Conservation (phyloP, 2,113 vertebrate species). For the Lipotes vexillifer region DNA sequence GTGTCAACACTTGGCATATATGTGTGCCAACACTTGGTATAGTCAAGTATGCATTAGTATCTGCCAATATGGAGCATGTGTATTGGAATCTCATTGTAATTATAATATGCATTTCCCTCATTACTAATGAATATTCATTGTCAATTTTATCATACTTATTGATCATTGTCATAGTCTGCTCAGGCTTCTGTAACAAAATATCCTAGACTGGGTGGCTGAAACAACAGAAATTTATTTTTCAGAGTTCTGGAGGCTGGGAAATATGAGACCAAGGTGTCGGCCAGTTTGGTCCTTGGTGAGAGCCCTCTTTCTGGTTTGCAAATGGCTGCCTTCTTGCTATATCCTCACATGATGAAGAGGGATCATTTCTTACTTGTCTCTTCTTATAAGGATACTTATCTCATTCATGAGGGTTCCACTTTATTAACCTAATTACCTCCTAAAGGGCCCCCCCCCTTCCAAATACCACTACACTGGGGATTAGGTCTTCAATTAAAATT, state of each 20-base stretch:
- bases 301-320: neutral
- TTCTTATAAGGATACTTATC: neutral
- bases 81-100: neutral
- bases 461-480: neutral
- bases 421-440: neutral
- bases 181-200: neutral
- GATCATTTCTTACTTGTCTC: neutral
- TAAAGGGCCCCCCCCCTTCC: neutral
- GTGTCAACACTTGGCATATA: neutral
- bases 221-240: neutral
- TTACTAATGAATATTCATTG: neutral
- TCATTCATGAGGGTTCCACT: neutral
- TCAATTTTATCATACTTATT: neutral
- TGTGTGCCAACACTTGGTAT: neutral
- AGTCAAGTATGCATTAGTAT: neutral
- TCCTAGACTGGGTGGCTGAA: neutral
- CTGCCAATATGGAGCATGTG: neutral
- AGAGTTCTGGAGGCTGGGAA: neutral
- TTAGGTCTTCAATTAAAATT: neutral
- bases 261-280: neutral
- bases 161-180: neutral
- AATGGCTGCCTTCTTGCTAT: neutral
- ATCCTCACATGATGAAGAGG: neutral
- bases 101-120: neutral
- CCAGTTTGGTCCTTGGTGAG: neutral